Evolutionary conservation across 2,888 invertebrate genomes (phyloP).

Genomic region (Ectemnius lituratus): DNA sequence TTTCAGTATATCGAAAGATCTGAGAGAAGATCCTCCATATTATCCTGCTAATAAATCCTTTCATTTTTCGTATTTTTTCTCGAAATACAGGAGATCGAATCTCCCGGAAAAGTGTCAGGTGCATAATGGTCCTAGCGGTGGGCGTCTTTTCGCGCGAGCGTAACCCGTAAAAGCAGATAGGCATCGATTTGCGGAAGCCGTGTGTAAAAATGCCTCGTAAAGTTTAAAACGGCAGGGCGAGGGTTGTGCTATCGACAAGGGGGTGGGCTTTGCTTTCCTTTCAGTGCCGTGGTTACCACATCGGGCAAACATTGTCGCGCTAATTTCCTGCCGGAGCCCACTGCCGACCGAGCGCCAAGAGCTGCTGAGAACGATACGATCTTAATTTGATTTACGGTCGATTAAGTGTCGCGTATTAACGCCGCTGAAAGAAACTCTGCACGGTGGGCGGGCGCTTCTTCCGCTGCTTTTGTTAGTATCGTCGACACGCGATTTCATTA

Average conservation of each 20-base stretch:
- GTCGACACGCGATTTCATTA: slow-evolving; percentile 21
- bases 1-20: no score
- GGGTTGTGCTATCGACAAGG: not conserved
- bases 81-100: slow-evolving; percentile 12
- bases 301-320: not conserved
- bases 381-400: slow-evolving; percentile 30
- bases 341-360: not conserved
- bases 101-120: slow-evolving; percentile 37
- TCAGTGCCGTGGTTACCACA: not conserved
- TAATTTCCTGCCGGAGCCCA: not conserved
- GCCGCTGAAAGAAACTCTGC: slow-evolving; percentile 5
- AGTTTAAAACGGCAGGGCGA: slow-evolving; percentile 24
- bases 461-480: not conserved
- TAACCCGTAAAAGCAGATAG: slow-evolving; percentile 21
- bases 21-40: no score
- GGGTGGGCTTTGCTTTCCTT: not conserved
- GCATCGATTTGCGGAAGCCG: slow-evolving; percentile 32
- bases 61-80: slow-evolving; percentile 1
- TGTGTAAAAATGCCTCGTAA: slow-evolving; percentile 26
- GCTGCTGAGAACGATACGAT: not conserved
- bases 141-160: slow-evolving; percentile 12
- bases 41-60: not conserved
- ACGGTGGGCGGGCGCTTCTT: not conserved
- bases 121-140: slow-evolving; percentile 36
- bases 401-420: slow-evolving; percentile 25